Evolutionary conservation across 2,113 vertebrate genomes (phyloP), one percentile per base, ranked within the genome.

Genomic region (Notothenia rossii): DNA sequence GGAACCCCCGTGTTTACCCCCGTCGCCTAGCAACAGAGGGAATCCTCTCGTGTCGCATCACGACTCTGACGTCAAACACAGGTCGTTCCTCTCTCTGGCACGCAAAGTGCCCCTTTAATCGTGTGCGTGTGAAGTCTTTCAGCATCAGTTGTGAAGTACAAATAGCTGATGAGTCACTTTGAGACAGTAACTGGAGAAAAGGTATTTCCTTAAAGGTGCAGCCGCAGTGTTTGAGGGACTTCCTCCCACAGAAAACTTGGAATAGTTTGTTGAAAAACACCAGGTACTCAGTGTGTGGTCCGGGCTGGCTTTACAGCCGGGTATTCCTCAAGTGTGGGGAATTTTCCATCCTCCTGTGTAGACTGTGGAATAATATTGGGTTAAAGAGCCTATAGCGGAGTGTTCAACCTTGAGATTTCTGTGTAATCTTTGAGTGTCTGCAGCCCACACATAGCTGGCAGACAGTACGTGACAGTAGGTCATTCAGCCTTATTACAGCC

Each of bases 21-120:
- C 45, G 88, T 54, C 43, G 74, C 94, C 88, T 92, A 86, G 95
- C 92, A 92, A 95, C 94, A 1, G 3, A 87, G 89, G 95, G 93
- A 92, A 85, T 81, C 94, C 94, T 93, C 74, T 40, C 7, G n/a
- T 87, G 85, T 88, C 80, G 43, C 67, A 63, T 68, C 40, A 83
- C 83, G 60, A 87, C 77, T 89, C 36, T 74, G 94, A 95, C 86
- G 92, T 95, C 91, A 92, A 40, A 82, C 33, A 17, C 36, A 54
- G 55, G 83, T 85, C 83, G n/a, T 75, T 85, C 84, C 81, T 67
- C 77, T 74, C 81, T 51, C 29, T 18, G 67, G 85, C 74, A 86
- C 61, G 65, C 72, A 15, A 29, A 43, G 43, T 74, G 84, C 67
- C 85, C 81, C 83, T 63, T 14, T 85, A 50, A 90, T 79, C 15